Conservation (phyloP, 2,113 vertebrate genomes). For the Chaetorhynchus papuensis region DNA sequence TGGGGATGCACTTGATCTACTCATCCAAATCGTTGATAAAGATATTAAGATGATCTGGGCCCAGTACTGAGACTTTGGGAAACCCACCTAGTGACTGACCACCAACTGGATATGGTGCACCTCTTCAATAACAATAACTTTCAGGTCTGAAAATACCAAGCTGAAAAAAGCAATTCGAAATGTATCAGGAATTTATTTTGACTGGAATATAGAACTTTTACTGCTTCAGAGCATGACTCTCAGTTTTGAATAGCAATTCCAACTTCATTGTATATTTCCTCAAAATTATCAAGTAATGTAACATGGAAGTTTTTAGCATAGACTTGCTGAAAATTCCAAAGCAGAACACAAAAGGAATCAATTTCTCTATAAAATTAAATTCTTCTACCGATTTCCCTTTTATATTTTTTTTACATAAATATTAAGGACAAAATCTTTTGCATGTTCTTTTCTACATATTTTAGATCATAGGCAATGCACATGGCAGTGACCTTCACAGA, state of each 20-base stretch:
- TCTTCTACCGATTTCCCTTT: accelerated
- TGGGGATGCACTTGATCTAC: no score
- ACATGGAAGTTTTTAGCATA: accelerated
- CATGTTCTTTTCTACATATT: not conserved
- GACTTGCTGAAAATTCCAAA: not conserved
- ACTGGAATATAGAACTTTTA: not conserved
- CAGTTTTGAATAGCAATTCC: not conserved
- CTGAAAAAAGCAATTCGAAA: not conserved
- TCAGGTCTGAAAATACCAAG: not conserved
- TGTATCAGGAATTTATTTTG: not conserved
- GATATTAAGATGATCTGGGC: not conserved
- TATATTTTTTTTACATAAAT: not conserved
- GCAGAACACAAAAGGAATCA: not conserved
- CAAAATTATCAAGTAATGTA: not conserved
- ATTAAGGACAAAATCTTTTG: not conserved
- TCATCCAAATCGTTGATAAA: not conserved
- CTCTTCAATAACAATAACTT: not conserved
- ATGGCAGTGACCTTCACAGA: not conserved
- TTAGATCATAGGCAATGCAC: not conserved
- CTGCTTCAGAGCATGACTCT: not conserved
- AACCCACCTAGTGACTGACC: no score
- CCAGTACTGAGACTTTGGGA: not conserved
- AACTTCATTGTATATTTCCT: not conserved
- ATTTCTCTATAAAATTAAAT: not conserved
- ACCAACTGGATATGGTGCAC: not conserved